Base-by-base conservation (phyloP, 1,140 invertebrate genomes). In the Coelopa frigida region DNA sequence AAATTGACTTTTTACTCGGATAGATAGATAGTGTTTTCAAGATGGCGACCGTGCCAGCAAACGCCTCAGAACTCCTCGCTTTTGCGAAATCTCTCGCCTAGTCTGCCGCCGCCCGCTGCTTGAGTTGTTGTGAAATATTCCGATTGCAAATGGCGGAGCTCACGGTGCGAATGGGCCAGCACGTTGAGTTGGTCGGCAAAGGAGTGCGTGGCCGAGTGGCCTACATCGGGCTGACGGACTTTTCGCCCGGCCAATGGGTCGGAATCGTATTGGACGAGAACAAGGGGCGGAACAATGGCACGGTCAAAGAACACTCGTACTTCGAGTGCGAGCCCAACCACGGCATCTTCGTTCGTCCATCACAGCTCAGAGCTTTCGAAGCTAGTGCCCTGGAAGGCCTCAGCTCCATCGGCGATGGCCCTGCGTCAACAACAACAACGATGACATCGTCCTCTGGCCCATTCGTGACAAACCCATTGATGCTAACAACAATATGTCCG, bases 271-370 rank as follows among this genome's bases (percentile, higher is more conserved):
- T 95, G 38, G 89, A 94, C 63, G 87, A 91, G 60, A 78, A 89
- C 0, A 89, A 86, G 70, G 91, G 91, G 21, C 93, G 91, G 70
- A 94, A 94, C 60, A 93, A 94, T 77, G 91, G 91, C n/a, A 83
- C 81, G 42, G 77, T 94, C 14, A 79, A 87, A 52, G 87, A 86
- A 20, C 84, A 85, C 58, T 71, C 75, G 15, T 94, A 93, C 71
- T 93, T 94, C 68, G 73, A 86, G 80, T 90, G 87, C 59, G 72
- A 81, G 40, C 83, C 87, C 35, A 89, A 90, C 67, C 78, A 80
- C 75, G 88, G 90, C 14, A 84, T 89, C 62, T 93, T 93, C 72
- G 85, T 92, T 10, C 77, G 87, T 29, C 81, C 79, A 51, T 73
- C 78, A 5, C 87, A 91, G 59, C 72, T 90, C 33, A 77, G n/a